Evolutionary conservation across 2,888 invertebrate species (phyloP), one percentile per base, ranked within the genome.

Genomic region (Eudasyphora cyanicolor): DNA sequence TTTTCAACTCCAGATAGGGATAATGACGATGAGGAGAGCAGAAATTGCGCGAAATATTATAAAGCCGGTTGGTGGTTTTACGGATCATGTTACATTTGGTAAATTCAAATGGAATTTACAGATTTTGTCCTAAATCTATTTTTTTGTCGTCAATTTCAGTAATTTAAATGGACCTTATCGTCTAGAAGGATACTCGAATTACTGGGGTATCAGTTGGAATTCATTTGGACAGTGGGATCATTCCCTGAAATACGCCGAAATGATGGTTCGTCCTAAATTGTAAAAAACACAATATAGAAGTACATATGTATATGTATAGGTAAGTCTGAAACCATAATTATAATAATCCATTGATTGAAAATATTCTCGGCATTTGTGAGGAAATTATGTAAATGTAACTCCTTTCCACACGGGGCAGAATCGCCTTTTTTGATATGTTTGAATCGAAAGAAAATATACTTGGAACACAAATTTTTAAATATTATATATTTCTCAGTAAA

Each of bases 201-300:
- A 3, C 5, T 67, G 24, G 38, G 67, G 67, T 2, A 35, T 67
- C 3, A 42, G 42, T 10, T 67, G 67, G 67, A 6, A 62, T 62
- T 8, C 17, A 5, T 38, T n/a, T 14, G 2, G 64, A 2, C 8
- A 4, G 2, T 42, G 67, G 42, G 42, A 67, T 67, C 4, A 24
- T n/a, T 67, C 67, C 6, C 12, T 67, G 67, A 67, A 67, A 42
- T 67, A 67, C 42, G 67, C 67, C 5, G 42, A 4, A 38, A 67
- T 67, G 67, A 42, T 67, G 42, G 42, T 67, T 4, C 38, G 67
- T 7, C 35, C 35, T 5, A 62, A 32, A 62, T 8, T 57, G 12
- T 57, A 57, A 27, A 38, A n/a, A 1, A 32, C 5, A 4, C 32
- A 32, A 4, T 32, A 6, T 32, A 32, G 8, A 32, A 6, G 32